Evolutionary conservation across 2,888 invertebrate genomes (phyloP), one percentile per base, ranked within the genome.

Genomic region (Drosophila falleni): DNA sequence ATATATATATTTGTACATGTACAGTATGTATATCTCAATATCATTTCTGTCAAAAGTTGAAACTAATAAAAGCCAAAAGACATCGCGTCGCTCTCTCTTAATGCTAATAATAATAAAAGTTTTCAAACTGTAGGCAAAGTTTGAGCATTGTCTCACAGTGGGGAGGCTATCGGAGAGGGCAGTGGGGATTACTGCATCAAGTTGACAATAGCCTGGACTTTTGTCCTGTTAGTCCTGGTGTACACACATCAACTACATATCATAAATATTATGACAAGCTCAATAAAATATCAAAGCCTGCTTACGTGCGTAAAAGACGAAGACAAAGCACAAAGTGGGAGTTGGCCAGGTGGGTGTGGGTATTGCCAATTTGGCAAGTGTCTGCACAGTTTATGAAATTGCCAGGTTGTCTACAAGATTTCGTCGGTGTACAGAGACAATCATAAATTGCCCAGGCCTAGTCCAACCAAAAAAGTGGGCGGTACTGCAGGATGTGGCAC

Each of bases 21-120:
- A 35, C 42, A 31, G 47, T 47, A 54, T 63, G 53, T 64, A 66
- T 75, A 76, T 74, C 84, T 88, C 87, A 83, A 85, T 89, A 89
- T 86, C 86, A 89, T 85, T 85, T 85, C 89, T 85, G 90, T 85
- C 84, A 89, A 85, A 85, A 85, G 89, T 89, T 89, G 90, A 85
- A 89, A 84, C 84, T 84, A 85, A 85, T 85, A 89, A 85, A 88
- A 88, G 84, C 77, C 70, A 79, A 74, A 67, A 71, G 71, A 75
- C 76, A 71, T 63, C 58, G 54, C 60, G 41, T 59, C 50, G 60
- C 51, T 11, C 19, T 61, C 72, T 69, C 80, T 71, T 75, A 76
- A 76, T 80, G 77, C 76, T 72, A 78, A 78, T 78, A 78, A 78
- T 78, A 78, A 78, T 73, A 78, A 81, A 78, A 78, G 39, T 78